A percentile compares a stretch with the other conserved stretches of the same genome.
These are phyloP conservation scores for Ptilonorhynchus violaceus DNA, from an alignment of 2,113 vertebrate species.

Conservation along the genomic window DNA sequence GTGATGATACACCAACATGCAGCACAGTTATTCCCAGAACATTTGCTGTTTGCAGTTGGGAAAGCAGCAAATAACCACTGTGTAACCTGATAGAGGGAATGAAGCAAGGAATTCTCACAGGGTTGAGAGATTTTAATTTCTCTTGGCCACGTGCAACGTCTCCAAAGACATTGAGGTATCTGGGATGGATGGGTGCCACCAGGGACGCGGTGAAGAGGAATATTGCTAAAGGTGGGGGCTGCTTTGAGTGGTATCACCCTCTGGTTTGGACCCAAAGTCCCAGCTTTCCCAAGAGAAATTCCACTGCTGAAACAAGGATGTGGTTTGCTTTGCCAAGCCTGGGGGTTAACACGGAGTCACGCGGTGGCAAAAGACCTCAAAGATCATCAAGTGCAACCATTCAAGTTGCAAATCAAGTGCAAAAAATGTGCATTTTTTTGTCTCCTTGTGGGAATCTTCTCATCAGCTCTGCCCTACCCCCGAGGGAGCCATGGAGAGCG, in stretches of 20 bases:
- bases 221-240: background rate
- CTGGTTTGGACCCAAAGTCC: background rate
- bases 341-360: background rate
- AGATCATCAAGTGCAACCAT: background rate
- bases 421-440: background rate
- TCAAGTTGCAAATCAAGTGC: background rate
- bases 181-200: background rate
- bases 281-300: background rate
- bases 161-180: background rate
- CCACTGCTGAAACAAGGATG: background rate
- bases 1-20: background rate
- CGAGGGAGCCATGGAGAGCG: fast-evolving
- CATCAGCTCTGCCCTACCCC: background rate
- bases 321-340: background rate
- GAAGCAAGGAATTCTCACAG: background rate
- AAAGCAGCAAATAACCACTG: background rate
- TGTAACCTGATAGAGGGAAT: background rate
- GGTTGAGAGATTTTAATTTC: background rate
- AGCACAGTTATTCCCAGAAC: background rate
- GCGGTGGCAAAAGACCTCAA: background rate
- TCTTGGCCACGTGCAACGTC: background rate
- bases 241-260: background rate
- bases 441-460: background rate
- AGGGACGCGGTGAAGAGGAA: background rate
- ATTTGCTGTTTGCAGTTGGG: background rate